Base-by-base conservation (phyloP, 2,113 vertebrate genomes). In the Channa argus region DNA sequence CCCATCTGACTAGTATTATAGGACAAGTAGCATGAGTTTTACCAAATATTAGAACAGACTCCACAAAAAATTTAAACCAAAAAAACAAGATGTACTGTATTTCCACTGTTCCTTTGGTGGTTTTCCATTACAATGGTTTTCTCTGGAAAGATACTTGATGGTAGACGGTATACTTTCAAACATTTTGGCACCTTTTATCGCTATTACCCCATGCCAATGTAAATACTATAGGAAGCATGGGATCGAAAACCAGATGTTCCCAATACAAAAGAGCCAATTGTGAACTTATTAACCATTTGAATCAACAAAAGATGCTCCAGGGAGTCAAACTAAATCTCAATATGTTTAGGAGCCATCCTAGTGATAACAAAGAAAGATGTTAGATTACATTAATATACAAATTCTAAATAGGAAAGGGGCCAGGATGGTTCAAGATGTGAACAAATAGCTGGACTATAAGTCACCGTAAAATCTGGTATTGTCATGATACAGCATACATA, bases 211-310 rank as follows among this genome's bases (percentile, higher is more conserved):
- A 54, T 11, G 79, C 86, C 87, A 92, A 90, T 7, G 45, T 46
- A 89, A 92, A 92, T 69, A 77, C 63, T 56, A 53, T 60, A 54
- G 63, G 60, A 87, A 63, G 66, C 62, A 80, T 4, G 46, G 62
- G 85, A 71, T 91, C 70, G 60, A 50, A 80, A 84, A 77, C 73
- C 89, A 89, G 88, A 92, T 91, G 85, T 90, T 83, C 24, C 49
- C 36, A 49, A 56, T 54, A 61, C 56, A 61, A 56, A 62, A 50
- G 60, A 69, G 83, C 78, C 88, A 86, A 79, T 58, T 81, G 74
- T 74, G 84, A 82, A 80, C 47, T 60, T 41, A 73, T 84, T 76
- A 64, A 84, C 44, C 44, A 55, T 62, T 41, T 68, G 39, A 80
- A 77, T 49, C 74, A 71, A 75, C 56, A 80, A 63, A 76, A 87